Evolutionary conservation across 2,888 invertebrate species (phyloP), one percentile per base, ranked within the genome.

Genomic region (Nyleta sp.): DNA sequence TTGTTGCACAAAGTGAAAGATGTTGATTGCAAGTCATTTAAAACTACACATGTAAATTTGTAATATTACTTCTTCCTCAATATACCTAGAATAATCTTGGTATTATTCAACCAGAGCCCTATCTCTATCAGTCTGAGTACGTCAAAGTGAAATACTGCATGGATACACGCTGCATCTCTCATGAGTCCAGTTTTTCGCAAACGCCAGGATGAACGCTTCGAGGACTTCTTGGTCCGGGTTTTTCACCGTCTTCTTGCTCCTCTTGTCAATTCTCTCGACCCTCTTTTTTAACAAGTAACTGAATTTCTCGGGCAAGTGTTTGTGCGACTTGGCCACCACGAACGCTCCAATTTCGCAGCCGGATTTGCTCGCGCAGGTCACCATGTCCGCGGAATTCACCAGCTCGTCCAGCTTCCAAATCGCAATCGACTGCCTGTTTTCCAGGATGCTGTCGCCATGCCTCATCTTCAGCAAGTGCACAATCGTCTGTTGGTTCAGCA

Each of bases 261-360:
- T 44, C 7, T 35, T 64, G 10, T 73, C 53, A 13, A 55, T 20
- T 6, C 17, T 38, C 2, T 81, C 78, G 0, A 64, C 77, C 17
- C 42, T 76, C 6, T 59, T 79, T 4, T 31, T 44, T 5, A 85
- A 28, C 28, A 73, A 80, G 2, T 38, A 48, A 15, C 18, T 52
- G 0, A 85, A 55, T 17, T 81, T 84, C 7, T 78, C 70, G 0
- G 84, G 80, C 5, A 84, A 40, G 20, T 59, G 42, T 7, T 38
- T 52, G 1, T 52, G 28, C 0, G 72, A 40, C 0, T 78, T 59
- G 0, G 44, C 40, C 0, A 79, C 77, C 0, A 85, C 24, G 15
- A 81, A 83, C 0, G 76, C 78, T 0, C 83, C 84, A 1, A 84
- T 64, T 57, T 85, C 84, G 40, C 84, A 85, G 2, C 83, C 80